Evolutionary conservation across 2,888 invertebrate genomes (phyloP), one percentile per base, ranked within the genome.

Genomic region (Epiblema foenella): DNA sequence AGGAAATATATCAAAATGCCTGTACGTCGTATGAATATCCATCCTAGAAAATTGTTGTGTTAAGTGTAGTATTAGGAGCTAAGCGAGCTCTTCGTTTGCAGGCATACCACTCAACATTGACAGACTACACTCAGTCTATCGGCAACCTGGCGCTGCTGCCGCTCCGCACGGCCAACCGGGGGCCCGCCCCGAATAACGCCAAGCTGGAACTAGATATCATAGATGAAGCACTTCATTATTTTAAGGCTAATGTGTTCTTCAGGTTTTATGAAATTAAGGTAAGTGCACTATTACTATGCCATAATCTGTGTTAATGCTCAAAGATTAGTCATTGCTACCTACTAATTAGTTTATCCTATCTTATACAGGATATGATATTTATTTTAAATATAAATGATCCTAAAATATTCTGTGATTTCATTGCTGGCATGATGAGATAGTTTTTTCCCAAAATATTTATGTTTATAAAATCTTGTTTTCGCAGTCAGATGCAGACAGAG

Each of bases 231-330:
- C 94, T 99, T 46, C 97, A 97, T 84, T 99, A 96, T 89, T 99
- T 99, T 90, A 99, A 99, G 93, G 99, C 99, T 0, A 99, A 99
- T 93, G 99, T 99, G 0, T 99, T 99, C 92, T 99, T 99, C 89
- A 96, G 99, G 78, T 99, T 98, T 46, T 99, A 99, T 89, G 99
- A 99, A 94, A 98, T 99, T 73, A 99, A 99, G 95, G 98, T 98
- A 90, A 79, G 77, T 49, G 18, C 74, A 33, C 8, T 1, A 10
- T 24, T 20, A 49, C 20, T n/a, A 18, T 24, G 37, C 57, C 54
- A 66, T 51, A 11, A 17, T 37, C 17, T 7, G 37, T 17, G 5
- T 57, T 57, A 42, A 15, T 15, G 42, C 42, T 42, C 12, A 12
- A 42, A 24, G 2, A n/a, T n/a, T n/a, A n/a, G n/a, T n/a, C n/a